A percentile compares a stretch with the other conserved stretches of the same genome.
Evolutionary conservation across 53 echinoderm and acorn worm species (phyloP).

Genomic region (Astropecten irregularis): DNA sequence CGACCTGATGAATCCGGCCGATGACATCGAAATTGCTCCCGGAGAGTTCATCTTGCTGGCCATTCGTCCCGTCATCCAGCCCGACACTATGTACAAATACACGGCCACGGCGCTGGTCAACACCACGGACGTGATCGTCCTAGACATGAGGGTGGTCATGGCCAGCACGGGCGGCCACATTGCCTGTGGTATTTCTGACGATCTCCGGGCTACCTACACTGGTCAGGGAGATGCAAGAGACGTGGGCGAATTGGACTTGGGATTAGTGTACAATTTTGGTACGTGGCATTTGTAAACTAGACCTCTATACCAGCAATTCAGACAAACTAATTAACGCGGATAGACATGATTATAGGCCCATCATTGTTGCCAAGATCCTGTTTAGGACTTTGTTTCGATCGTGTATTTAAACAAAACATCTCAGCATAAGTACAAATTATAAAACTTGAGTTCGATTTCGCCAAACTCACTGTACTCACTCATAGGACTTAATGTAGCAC

Average conservation of each 20-base stretch:
- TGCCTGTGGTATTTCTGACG: slow-evolving; percentile 42
- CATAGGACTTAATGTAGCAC: no score
- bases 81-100: slow-evolving; percentile 40
- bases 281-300: not conserved
- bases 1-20: not conserved
- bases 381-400: no score
- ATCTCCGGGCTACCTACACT: not conserved
- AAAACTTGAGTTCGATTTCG: no score
- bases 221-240: slow-evolving; percentile 20
- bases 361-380: no score
- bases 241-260: slow-evolving; percentile 51
- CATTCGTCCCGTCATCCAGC: slow-evolving; percentile 28
- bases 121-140: slow-evolving; percentile 18
- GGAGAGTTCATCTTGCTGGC: slow-evolving; percentile 24
- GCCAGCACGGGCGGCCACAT: slow-evolving; percentile 33
- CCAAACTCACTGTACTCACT: no score
- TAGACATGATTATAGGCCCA: no score
- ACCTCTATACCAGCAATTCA: no score
- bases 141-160: slow-evolving; percentile 31
- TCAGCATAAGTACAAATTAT: no score
- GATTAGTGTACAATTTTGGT: slow-evolving; percentile 48
- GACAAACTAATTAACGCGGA: no score
- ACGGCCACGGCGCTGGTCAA: slow-evolving; percentile 34
- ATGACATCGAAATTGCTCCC: not conserved
- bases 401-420: no score